Base-by-base conservation (phyloP, 1,140 invertebrate genomes). In the Leptinotarsa defecta region DNA sequence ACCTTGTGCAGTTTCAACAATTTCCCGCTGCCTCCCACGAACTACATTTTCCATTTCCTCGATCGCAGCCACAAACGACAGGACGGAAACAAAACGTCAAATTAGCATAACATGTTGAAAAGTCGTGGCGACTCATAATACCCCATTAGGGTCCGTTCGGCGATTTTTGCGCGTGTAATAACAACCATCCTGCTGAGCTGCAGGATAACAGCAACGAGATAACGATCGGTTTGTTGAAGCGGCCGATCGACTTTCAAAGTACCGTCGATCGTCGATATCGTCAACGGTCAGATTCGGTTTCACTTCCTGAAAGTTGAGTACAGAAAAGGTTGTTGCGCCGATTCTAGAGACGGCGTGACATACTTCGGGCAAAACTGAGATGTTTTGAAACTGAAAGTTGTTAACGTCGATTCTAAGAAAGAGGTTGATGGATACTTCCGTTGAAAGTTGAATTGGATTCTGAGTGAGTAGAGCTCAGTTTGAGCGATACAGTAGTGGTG, bases 161-260 rank as follows among this genome's bases (percentile, higher is more conserved):
- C 19, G 22, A 68, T 68, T 68, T 68, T 68, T 68, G 34, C 3
- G n/a, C 34, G 27, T n/a, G 34, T 68, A 27, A 68, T 68, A 68
- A 68, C 67, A 68, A 68, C 67, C 13, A 68, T 68, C 34, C 67
- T 43, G 34, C n/a, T 34, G 22, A n/a, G 67, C 67, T 43, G 34
- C 22, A 68, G 67, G 67, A 68, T n/a, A 68, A 62, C 2, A 19
- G 20, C 67, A 68, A 43, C 34, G 34, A 68, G 67, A 48, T 68
- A 68, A 68, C 34, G 67, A 68, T 68, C 22, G 27, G 67, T 20
- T 68, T 22, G 8, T 27, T 4, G n/a, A 68, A 34, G 17, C 13
- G 67, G 34, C 13, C 67, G 67, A 68, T 68, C n/a, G 65, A 27
- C 65, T 24, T 43, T 27, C 67, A 68, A 68, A 68, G 67, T 34